phyloP scores from a whole-genome alignment of 1,140 invertebrate species.

The Lepidotrigona ventralis region DNA sequence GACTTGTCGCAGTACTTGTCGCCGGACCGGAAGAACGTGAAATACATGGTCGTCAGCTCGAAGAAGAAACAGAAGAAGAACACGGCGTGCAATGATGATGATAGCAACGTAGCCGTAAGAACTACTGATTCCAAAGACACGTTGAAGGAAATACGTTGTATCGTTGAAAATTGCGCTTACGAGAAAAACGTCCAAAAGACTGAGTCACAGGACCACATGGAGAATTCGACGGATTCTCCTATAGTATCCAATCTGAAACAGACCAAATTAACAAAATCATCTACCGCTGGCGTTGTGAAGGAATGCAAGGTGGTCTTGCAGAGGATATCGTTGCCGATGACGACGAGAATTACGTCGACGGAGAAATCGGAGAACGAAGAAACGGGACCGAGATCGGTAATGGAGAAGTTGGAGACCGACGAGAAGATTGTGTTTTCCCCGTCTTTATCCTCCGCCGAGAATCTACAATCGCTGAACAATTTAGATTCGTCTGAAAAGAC shows the following conservation, averaged over 20 bases:
- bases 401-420: slow-evolving; percentile 61
- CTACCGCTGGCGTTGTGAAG: not conserved
- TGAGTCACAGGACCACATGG: not conserved
- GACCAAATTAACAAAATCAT: not conserved
- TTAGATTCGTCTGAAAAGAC: slow-evolving; percentile 39
- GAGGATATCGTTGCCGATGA: slow-evolving; percentile 17
- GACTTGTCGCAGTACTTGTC: not conserved
- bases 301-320: slow-evolving; percentile 51
- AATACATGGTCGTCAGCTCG: too few species aligned
- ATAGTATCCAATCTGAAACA: too few species aligned
- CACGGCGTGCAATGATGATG: not conserved
- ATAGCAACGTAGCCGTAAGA: not conserved
- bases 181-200: not conserved
- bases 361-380: slow-evolving; percentile 35
- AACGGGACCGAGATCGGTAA: slow-evolving; percentile 28
- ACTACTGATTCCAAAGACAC: not conserved
- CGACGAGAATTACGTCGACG: not conserved
- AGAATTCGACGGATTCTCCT: not conserved
- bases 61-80: not conserved
- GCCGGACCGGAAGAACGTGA: not conserved
- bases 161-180: not conserved
- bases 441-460: not conserved
- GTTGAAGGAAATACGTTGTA: not conserved
- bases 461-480: slow-evolving; percentile 14
- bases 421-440: slow-evolving; percentile 59